A percentile compares a stretch with the other conserved stretches of the same genome.
These are phyloP conservation scores for Dromas ardeola DNA, from an alignment of 2,113 vertebrate species.

Conservation along the genomic window DNA sequence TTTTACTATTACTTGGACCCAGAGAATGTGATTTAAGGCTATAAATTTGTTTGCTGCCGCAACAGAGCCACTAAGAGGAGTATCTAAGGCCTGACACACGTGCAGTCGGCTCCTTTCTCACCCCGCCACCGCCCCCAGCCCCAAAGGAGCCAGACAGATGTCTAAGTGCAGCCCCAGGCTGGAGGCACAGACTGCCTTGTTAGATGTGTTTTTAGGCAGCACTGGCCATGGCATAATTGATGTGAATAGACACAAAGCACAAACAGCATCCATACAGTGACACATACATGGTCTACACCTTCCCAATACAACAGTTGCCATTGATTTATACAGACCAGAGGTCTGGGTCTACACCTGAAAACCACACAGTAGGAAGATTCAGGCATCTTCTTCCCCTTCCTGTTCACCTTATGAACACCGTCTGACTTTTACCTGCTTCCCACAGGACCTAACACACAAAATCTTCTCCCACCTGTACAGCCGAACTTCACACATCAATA, in stretches of 20 bases:
- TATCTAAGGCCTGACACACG: background rate
- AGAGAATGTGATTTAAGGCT: background rate
- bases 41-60: background rate
- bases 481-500: background rate
- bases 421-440: background rate
- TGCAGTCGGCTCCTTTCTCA: background rate
- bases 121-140: background rate
- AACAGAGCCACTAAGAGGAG: background rate
- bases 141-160: background rate
- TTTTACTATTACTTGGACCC: background rate
- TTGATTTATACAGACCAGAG: background rate
- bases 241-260: background rate
- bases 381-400: background rate
- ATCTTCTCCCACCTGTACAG: background rate
- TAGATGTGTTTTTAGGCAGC: background rate
- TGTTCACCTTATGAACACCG: background rate
- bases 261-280: background rate
- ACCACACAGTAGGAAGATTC: background rate
- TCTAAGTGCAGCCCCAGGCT: background rate
- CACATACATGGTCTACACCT: fast-evolving
- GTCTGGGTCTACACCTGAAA: background rate
- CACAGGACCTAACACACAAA: background rate
- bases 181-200: background rate
- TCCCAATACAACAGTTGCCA: fast-evolving
- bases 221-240: background rate